A percentile compares a stretch with the other conserved stretches of the same genome.
Evolutionary conservation across 2,113 vertebrate species (phyloP).

Genomic region (Myiagra hebetior): DNA sequence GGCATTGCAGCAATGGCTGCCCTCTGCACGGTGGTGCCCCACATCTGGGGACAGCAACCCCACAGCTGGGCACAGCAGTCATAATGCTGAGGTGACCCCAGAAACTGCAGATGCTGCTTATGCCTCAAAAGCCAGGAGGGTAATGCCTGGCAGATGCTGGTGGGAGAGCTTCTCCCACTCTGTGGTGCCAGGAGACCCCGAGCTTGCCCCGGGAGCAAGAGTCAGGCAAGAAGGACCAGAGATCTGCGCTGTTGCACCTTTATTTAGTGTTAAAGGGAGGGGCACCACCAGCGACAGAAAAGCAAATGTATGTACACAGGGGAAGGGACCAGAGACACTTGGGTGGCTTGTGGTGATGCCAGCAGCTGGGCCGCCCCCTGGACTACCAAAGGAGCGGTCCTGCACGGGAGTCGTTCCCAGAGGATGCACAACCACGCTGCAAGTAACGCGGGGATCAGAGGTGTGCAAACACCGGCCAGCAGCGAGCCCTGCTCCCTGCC

Average conservation of each 20-base stretch:
- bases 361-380: not conserved
- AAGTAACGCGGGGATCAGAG: rapidly evolving
- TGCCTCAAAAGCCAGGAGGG: not conserved
- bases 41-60: not conserved
- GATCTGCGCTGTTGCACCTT: not conserved
- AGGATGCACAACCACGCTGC: not conserved
- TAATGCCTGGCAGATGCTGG: not conserved
- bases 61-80: not conserved
- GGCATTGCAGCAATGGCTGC: not conserved
- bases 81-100: not conserved
- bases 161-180: not conserved
- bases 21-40: not conserved
- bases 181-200: rapidly evolving
- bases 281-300: not conserved
- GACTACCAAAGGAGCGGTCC: not conserved
- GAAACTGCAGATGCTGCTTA: not conserved
- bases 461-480: not conserved
- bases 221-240: rapidly evolving
- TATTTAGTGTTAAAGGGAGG: constrained; percentile 12
- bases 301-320: not conserved
- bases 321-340: not conserved
- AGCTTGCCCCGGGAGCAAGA: rapidly evolving
- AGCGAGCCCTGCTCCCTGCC: not conserved
- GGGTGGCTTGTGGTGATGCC: not conserved
- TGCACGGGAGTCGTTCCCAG: rapidly evolving